phyloP scores from a whole-genome alignment of 2,113 vertebrate species.

The Psilopsiagon aurifrons region DNA sequence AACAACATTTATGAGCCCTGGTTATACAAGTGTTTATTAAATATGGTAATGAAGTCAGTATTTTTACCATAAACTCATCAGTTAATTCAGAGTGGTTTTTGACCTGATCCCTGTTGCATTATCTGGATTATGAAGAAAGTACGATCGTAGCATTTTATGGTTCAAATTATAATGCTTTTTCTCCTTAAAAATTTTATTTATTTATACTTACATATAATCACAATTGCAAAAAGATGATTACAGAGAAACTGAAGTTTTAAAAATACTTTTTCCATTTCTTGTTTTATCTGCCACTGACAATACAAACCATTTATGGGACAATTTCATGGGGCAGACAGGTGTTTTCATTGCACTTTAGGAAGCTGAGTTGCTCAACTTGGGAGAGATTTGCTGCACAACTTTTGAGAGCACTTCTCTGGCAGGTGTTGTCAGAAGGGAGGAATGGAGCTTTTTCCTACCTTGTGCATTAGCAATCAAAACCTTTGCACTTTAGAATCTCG shows the following conservation, averaged over 20 bases:
- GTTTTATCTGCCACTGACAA: neutral
- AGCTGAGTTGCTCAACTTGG: neutral
- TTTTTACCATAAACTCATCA: neutral
- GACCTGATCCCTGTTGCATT: neutral
- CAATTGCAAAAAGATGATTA: neutral
- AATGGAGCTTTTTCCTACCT: neutral
- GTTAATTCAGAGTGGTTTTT: constrained; percentile 5
- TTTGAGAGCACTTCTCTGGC: neutral
- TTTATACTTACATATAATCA: neutral
- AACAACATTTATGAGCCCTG: neutral
- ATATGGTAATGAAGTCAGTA: neutral
- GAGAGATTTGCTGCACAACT: neutral
- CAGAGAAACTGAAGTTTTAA: neutral
- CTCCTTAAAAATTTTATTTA: neutral
- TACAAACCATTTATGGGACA: neutral
- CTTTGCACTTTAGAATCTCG: neutral
- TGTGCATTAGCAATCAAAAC: neutral
- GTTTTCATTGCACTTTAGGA: neutral
- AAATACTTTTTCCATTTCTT: neutral
- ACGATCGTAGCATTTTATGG: neutral
- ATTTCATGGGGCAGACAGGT: neutral
- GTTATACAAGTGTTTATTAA: neutral
- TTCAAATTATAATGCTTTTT: neutral
- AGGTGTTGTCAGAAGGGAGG: neutral
- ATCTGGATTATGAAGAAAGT: neutral